phyloP scores from a whole-genome alignment of 2,888 invertebrate species.

The Glaucopsyche alexis region DNA sequence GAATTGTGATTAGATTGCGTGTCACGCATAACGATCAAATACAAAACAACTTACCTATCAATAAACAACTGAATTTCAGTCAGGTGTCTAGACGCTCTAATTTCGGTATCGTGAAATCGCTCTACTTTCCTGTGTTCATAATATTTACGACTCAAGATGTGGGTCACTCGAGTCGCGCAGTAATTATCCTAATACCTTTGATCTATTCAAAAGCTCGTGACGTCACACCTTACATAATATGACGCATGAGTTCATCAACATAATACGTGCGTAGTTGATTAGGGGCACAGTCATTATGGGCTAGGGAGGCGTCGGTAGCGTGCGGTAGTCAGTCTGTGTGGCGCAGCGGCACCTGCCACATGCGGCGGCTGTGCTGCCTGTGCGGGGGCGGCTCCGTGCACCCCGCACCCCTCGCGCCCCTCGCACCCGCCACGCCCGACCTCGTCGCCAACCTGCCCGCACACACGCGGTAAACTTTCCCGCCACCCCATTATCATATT shows the following conservation, averaged over 20 bases:
- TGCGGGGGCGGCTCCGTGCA: conserved; percentile 54
- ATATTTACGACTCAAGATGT: neutral
- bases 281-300: conserved; percentile 42
- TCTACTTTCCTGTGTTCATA: conserved; percentile 54
- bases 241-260: conserved; percentile 61
- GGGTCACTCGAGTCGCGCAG: conserved; percentile 15
- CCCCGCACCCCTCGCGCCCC: conserved; percentile 52
- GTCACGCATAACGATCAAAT: neutral
- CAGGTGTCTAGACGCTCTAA: conserved; percentile 67
- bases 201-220: conserved; percentile 16
- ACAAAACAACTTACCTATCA: conserved; percentile 54
- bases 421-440: conserved; percentile 63
- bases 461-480: conserved; percentile 64
- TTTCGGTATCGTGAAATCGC: conserved; percentile 70
- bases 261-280: conserved; percentile 48
- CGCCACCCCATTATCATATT: conserved; percentile 37
- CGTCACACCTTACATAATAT: conserved; percentile 52
- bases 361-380: conserved; percentile 65
- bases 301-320: conserved; percentile 42
- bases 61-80: conserved; percentile 50
- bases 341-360: conserved; percentile 52
- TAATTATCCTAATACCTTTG: conserved; percentile 18
- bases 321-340: conserved; percentile 62
- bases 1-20: too few species aligned
- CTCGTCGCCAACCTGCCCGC: conserved; percentile 69